Conservation (phyloP, 2,888 invertebrate species). For the Drosophila tripunctata region DNA sequence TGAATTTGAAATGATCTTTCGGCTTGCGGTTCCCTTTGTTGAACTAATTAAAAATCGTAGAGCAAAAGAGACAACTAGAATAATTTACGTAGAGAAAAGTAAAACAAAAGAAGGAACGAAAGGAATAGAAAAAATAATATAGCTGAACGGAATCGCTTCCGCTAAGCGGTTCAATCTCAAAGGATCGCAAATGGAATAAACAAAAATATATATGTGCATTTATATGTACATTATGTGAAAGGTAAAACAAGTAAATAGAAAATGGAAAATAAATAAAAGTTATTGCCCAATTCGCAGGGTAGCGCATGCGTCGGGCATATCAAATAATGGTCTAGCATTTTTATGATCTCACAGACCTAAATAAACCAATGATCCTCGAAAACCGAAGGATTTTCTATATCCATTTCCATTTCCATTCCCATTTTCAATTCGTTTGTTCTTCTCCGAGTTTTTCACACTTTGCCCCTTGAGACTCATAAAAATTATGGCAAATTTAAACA, state of each 20-base stretch:
- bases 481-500: conserved; percentile 59
- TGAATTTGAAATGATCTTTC: conserved; percentile 49
- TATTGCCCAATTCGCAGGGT: conserved; percentile 20
- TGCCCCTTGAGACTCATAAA: conserved; percentile 37
- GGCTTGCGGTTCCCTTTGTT: conserved; percentile 54
- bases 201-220: conserved; percentile 6
- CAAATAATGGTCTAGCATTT: conserved; percentile 14
- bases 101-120: conserved; percentile 6
- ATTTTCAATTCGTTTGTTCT: conserved; percentile 41
- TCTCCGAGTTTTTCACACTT: conserved; percentile 70
- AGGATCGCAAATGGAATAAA: conserved; percentile 30
- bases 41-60: conserved; percentile 69
- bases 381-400: conserved; percentile 34
- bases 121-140: conserved; percentile 11
- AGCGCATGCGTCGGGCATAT: conserved; percentile 50
- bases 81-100: conserved; percentile 37
- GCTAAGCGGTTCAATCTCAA: conserved; percentile 52
- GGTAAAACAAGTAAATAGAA: not conserved
- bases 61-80: conserved; percentile 24
- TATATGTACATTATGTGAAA: not conserved
- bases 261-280: conserved; percentile 25
- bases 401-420: conserved; percentile 19
- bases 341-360: conserved; percentile 34
- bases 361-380: conserved; percentile 25
- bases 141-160: conserved; percentile 68